Evolutionary conservation across 1,140 invertebrate genomes (phyloP).

Genomic region (Limonius californicus): DNA sequence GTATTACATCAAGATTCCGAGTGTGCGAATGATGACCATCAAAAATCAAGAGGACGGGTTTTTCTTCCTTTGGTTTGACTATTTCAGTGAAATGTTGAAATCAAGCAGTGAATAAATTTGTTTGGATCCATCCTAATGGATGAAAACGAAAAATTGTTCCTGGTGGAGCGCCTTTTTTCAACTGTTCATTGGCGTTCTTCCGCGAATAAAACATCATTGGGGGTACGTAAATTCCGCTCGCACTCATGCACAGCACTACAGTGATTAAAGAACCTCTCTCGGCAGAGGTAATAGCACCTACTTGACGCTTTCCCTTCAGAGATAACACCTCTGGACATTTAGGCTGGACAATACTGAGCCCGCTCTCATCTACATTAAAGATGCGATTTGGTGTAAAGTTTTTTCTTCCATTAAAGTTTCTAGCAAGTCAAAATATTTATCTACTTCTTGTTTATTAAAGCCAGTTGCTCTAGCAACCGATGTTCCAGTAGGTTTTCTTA

Average conservation of each 20-base stretch:
- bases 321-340: not conserved
- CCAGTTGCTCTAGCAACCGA: not conserved
- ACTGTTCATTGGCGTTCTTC: constrained; percentile 10
- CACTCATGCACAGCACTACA: too few relatives aligned
- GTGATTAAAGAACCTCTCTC: too few relatives aligned
- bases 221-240: too few relatives aligned
- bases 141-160: constrained; percentile 7
- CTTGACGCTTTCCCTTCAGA: not conserved
- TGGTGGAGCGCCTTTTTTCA: constrained; percentile 14
- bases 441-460: not conserved
- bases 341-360: not conserved
- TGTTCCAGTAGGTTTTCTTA: not conserved
- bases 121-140: not conserved
- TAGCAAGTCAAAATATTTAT: too few relatives aligned
- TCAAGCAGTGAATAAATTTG: too few relatives aligned
- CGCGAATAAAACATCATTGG: not conserved
- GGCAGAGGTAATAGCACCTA: not conserved
- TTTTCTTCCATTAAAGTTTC: too few relatives aligned
- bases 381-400: not conserved
- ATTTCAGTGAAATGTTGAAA: too few relatives aligned
- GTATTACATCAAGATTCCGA: too few relatives aligned
- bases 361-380: not conserved
- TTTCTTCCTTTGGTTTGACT: too few relatives aligned
- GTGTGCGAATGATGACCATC: too few relatives aligned
- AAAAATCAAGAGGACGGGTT: too few relatives aligned